phyloP scores from a whole-genome alignment of 2,113 vertebrate species.

The Eidolon helvum region DNA sequence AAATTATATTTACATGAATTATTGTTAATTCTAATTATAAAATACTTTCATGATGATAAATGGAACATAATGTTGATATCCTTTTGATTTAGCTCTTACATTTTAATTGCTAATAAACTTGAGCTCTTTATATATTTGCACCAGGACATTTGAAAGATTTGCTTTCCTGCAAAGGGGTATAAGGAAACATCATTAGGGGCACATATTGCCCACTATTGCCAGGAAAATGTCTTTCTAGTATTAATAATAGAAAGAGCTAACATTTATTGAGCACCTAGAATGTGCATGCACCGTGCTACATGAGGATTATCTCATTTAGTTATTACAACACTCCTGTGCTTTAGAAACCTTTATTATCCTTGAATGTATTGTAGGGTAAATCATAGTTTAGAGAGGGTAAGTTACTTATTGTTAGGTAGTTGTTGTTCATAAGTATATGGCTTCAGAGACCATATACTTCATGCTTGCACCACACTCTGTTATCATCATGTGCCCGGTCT shows the following conservation, averaged over 20 bases:
- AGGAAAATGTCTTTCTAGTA: not conserved
- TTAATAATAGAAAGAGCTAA: not conserved
- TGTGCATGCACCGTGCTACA: fast-evolving
- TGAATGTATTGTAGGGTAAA: not conserved
- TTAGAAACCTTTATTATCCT: not conserved
- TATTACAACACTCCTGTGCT: not conserved
- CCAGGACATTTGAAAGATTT: not conserved
- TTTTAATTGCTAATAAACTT: not conserved
- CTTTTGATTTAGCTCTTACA: not conserved
- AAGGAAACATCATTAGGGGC: not conserved
- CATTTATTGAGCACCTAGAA: not conserved
- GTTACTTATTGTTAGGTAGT: not conserved
- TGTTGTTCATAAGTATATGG: not conserved
- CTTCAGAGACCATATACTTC: not conserved
- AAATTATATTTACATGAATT: not conserved
- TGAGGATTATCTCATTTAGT: not conserved
- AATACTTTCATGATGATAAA: not conserved
- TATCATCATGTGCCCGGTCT: not conserved
- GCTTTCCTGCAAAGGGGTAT: not conserved
- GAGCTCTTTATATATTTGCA: not conserved
- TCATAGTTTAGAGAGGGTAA: not conserved
- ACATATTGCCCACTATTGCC: not conserved
- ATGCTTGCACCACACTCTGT: not conserved
- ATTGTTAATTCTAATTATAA: not conserved
- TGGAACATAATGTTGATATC: not conserved